Evolutionary conservation across 92 coral and sea anemone species (phyloP).

Genomic region (Chrysogorgia sp.): DNA sequence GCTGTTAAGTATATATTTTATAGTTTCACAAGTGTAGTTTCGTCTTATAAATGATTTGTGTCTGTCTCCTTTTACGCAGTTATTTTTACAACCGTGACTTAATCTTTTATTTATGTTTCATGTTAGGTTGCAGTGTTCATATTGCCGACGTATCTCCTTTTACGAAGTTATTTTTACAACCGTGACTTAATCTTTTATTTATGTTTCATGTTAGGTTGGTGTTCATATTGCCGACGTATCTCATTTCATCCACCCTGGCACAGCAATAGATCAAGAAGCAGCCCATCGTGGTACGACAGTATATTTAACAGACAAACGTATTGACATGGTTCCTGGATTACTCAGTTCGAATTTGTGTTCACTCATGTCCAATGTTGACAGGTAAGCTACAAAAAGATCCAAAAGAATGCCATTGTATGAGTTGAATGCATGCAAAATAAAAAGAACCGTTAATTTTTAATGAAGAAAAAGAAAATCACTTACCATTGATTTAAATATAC

Average conservation of each 20-base stretch:
- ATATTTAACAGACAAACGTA: conserved; percentile 93
- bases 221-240: conserved; percentile 99
- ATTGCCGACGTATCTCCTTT: conserved; percentile 99
- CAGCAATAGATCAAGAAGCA: conserved; percentile 93
- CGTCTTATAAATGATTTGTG: too few species aligned
- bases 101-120: too few species aligned
- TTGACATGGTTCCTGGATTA: conserved; percentile 93
- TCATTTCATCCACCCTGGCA: conserved; percentile 91
- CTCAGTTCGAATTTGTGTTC: conserved; percentile 95
- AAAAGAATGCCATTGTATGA: background rate
- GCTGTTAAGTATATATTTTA: too few species aligned
- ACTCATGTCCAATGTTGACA: conserved; percentile 84
- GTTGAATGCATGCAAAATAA: background rate
- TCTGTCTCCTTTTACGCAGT: too few species aligned
- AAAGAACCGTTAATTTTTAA: background rate
- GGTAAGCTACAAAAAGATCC: conserved; percentile 61
- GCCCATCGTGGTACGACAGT: conserved; percentile 91
- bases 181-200: too few species aligned
- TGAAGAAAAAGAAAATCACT: too few species aligned
- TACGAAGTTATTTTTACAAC: too few species aligned
- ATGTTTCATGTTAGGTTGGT: conserved; percentile 72
- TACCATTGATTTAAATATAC: too few species aligned
- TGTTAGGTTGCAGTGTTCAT: conserved; percentile 92
- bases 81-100: too few species aligned
- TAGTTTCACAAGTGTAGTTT: too few species aligned